A percentile compares a stretch with the other conserved stretches of the same genome.
Conservation (phyloP, 2,888 invertebrate species). For the Pogonocherus hispidulus region DNA sequence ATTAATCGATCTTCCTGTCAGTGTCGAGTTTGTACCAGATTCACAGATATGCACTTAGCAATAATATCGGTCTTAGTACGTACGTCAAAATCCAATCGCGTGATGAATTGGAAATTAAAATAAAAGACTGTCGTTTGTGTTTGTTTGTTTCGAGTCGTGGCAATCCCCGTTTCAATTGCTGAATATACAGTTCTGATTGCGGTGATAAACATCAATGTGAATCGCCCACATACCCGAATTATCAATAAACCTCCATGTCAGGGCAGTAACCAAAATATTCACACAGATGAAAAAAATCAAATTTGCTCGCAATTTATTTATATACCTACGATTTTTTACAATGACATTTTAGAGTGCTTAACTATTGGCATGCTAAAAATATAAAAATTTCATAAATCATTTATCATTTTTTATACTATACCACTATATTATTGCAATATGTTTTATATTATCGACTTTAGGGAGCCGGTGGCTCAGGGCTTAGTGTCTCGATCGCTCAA, state of each 20-base stretch:
- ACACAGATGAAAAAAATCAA: too few species aligned
- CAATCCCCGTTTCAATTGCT: constrained; percentile 49
- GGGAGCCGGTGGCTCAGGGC: too few species aligned
- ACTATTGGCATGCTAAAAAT: too few species aligned
- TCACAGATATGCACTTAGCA: not conserved
- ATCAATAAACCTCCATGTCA: constrained; percentile 46
- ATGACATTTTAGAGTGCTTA: too few species aligned
- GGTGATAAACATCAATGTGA: constrained; percentile 47
- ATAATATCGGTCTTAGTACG: not conserved
- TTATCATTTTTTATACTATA: too few species aligned
- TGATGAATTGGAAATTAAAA: constrained; percentile 22
- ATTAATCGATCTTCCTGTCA: not conserved
- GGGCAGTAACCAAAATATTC: too few species aligned
- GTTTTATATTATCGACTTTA: too few species aligned
- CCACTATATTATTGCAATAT: too few species aligned
- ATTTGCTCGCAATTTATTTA: too few species aligned
- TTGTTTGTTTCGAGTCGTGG: constrained; percentile 40
- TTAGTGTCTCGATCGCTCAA: too few species aligned
- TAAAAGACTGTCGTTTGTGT: constrained; percentile 33
- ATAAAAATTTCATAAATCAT: too few species aligned
- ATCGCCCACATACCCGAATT: constrained; percentile 41
- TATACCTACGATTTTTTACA: too few species aligned
- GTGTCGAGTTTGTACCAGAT: not conserved
- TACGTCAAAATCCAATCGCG: constrained; percentile 11
- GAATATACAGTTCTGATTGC: constrained; percentile 51